Base-by-base conservation (phyloP, 1,140 invertebrate genomes). In the Thalassaphorura encarpata region DNA sequence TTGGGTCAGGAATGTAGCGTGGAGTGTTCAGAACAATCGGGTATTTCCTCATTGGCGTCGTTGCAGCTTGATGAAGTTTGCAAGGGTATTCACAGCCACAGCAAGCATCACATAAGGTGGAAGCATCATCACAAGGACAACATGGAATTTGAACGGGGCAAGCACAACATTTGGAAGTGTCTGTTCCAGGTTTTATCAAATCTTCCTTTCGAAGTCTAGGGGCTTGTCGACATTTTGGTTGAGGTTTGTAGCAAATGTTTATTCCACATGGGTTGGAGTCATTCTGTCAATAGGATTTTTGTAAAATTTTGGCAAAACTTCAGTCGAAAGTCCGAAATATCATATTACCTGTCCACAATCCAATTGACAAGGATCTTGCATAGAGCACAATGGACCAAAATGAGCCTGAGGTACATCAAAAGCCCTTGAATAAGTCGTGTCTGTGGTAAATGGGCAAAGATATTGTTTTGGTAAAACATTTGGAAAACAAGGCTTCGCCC, bases 21-120 rank as follows among this genome's bases (percentile, higher is more conserved):
- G 63, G 60, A 5, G 51, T 52, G 23, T 48, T 48, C 23, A 48
- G 28, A 18, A 47, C 18, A 21, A 62, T 60, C 1, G 59, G 59
- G 41, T 65, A 65, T 24, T 54, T 52, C 49, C 63, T 42, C 0
- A 50, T 60, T 18, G 63, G 63, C 13, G 54, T 62, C 2, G 60
- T 55, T 2, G 63, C 50, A 8, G 60, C 63, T 52, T 56, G 52
- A 29, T 65, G 60, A 1, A 65, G 24, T 48, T 62, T 62, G 27
- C 63, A 65, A 16, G 60, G 60, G 39, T 51, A 60, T 43, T 65
- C 63, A 45, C 60, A 61, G 3, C 55, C 58, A 39, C 62, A 64
- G 39, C 62, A 64, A 40, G 59, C 62, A 15, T 55, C 61, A 28
- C 63, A 65, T 0, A 60, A 5, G 51, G 24, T 48, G 33, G 27